Evolutionary conservation across 2,797 vertebrate genomes (phyloP), one percentile per base, ranked within the genome.

Genomic region (Etheostoma nigrum): DNA sequence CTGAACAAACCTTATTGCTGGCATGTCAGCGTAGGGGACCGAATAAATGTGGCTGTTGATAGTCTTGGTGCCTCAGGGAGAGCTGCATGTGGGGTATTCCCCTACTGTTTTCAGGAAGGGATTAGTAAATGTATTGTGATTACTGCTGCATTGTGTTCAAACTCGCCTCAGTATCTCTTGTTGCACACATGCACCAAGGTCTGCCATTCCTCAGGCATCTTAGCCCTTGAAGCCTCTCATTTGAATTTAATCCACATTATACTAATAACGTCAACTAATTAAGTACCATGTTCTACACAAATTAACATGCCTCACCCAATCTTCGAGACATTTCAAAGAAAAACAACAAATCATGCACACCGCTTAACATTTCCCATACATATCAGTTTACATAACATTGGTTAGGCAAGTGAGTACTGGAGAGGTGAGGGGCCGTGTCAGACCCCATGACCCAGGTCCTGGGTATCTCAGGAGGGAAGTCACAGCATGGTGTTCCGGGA

Each of bases 331-430:
- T 87, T 84, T 82, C 60, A 79, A 88, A 76, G 65, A 58, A 72
- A 82, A 82, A 69, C 73, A 83, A 78, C 80, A 85, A 82, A 76
- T 76, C 63, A 23, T 8, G 36, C 75, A 68, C 33, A 44, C 57
- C 68, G 66, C 58, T 89, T 86, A 86, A 90, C 89, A 89, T 91
- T 93, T 92, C 92, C 90, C 91, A 92, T 89, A 92, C 72, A 52
- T 91, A 93, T 92, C 88, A 16, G 58, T 85, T 92, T 92, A 79
- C 90, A 82, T 79, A 88, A 91, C 87, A 81, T 14, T 66, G 78
- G 71, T 48, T 60, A 51, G 75, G 70, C 70, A 81, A 84, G 83
- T 79, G 76, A 89, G 81, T 61, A 77, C 54, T 25, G 54, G 48
- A 74, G 85, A 74, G 92, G 90, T 91, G 75, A 90, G 64, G 72